Base-by-base conservation (phyloP, 2,888 invertebrate species). In the Julus scanicus region DNA sequence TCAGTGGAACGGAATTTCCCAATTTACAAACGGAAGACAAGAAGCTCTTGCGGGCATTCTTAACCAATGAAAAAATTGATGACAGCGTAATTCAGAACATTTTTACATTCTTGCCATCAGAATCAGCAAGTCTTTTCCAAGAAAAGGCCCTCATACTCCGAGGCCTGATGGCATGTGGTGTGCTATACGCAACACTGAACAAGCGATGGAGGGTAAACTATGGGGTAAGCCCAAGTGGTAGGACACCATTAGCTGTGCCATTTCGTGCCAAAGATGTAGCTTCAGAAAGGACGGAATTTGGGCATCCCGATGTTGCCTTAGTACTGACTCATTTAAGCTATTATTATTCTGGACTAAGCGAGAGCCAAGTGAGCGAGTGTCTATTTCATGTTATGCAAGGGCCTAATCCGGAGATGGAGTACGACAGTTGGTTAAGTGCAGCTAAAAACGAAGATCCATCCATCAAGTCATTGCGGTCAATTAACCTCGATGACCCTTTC, bases 201-300 rank as follows among this genome's bases (percentile, higher is more conserved):
- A 84, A 84, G 20, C 84, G 84, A 29, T 84, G 84, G 84, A 37
- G 84, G n/a, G 84, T 84, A 4, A 84, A 84, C 20, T 84, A 84
- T n/a, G 84, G 84, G 5, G 84, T 84, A 5, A 37, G 8, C 20
- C 84, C 84, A 84, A 84, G n/a, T 17, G 5, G n/a, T 6, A 13
- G 9, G 4, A 20, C 63, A 20, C 63, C 20, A 6, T 9, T 63
- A 20, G 63, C 63, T 6, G 63, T 63, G n/a, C 63, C 63, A 8
- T 63, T 63, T 20, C 63, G 63, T 4, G 63, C 63, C 6, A 63
- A 63, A 63, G 63, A 63, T 20, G 63, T 63, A 6, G 63, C 63
- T 2, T n/a, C 63, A 5, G 63, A 63, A 63, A 63, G 63, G 9
- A 63, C 63, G 6, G 63, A 63, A 63, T 63, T 63, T 17, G 63